phyloP scores from a whole-genome alignment of 2,113 vertebrate species.

The Desmodus rotundus region DNA sequence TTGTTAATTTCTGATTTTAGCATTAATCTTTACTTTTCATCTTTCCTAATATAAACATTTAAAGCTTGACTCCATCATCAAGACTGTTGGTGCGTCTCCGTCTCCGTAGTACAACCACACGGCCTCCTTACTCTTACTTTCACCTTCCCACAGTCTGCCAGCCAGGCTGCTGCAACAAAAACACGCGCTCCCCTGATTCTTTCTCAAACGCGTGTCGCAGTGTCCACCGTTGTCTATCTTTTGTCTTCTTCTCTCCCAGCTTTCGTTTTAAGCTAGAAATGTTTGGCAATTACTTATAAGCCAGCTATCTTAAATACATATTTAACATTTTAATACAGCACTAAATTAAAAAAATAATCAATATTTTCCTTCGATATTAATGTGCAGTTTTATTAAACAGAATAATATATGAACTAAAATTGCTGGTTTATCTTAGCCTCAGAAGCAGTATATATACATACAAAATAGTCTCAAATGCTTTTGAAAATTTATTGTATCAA shows the following conservation, averaged over 20 bases:
- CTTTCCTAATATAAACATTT: background rate
- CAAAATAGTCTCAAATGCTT: background rate
- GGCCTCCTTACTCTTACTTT: background rate
- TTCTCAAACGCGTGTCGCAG: background rate
- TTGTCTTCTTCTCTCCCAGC: background rate
- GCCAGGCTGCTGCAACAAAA: background rate
- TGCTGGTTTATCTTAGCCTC: background rate
- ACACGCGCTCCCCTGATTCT: background rate
- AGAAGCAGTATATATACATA: background rate
- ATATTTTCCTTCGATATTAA: background rate
- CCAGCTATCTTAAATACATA: background rate
- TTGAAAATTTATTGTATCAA: background rate
- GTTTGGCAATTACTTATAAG: background rate
- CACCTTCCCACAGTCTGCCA: background rate
- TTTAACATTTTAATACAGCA: background rate
- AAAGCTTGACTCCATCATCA: background rate
- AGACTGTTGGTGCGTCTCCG: too few species aligned
- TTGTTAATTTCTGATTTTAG: background rate
- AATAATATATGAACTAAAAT: background rate
- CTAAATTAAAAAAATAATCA: background rate
- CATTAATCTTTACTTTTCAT: background rate
- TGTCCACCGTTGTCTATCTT: background rate
- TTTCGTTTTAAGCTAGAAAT: background rate
- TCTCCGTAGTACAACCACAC: accelerated
- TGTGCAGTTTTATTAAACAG: background rate